phyloP scores from a whole-genome alignment of 1,140 invertebrate genomes.

The Trichoplusia ni region DNA sequence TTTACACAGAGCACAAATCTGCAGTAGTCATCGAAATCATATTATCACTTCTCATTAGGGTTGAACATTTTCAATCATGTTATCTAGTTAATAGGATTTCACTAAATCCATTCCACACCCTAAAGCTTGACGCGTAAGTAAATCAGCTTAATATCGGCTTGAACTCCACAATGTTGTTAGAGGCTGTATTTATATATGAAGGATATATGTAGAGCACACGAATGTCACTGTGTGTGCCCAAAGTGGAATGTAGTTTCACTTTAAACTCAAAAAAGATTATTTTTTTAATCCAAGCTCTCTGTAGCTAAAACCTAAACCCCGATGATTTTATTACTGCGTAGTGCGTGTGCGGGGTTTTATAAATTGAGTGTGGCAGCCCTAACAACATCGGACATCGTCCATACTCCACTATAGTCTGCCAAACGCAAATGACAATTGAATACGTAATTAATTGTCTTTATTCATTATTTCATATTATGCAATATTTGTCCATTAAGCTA shows the following conservation, averaged over 20 bases:
- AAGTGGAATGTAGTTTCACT: no score
- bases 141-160: no score
- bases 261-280: no score
- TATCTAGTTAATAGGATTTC: not conserved
- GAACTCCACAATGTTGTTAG: no score
- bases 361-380: not conserved
- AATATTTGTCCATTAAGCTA: not conserved
- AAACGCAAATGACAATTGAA: slow-evolving; percentile 41
- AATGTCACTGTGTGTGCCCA: no score
- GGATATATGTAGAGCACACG: no score
- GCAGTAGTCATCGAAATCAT: not conserved
- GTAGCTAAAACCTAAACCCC: not conserved
- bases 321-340: not conserved
- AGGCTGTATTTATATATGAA: no score
- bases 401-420: slow-evolving; percentile 4
- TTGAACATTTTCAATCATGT: not conserved
- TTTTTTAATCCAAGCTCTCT: not conserved
- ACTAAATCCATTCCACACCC: no score
- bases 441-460: slow-evolving; percentile 33
- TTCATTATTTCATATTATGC: slow-evolving; percentile 3
- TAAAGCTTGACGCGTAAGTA: no score
- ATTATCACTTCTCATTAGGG: not conserved
- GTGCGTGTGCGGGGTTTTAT: not conserved
- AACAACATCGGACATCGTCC: not conserved
- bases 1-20: not conserved